Conservation (phyloP, 2,888 invertebrate genomes). For the Pycnomerus fuliginosus region DNA sequence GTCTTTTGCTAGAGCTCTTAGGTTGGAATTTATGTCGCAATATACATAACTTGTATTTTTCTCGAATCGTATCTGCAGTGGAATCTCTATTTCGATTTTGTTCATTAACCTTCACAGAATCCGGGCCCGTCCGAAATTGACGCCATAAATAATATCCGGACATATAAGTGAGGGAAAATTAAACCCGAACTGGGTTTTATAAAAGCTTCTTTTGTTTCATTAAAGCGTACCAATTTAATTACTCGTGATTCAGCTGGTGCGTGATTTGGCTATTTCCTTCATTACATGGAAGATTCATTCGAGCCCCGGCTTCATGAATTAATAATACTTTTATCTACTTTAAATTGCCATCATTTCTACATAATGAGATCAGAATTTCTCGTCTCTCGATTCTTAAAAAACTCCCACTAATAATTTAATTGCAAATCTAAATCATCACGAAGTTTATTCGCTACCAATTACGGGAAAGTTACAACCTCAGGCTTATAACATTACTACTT, state of each 20-base stretch:
- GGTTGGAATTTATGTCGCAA: constrained; percentile 44
- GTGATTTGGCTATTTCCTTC: constrained; percentile 26
- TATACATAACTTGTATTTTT: constrained; percentile 47
- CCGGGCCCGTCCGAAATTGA: constrained; percentile 8
- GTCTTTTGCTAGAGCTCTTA: constrained; percentile 37
- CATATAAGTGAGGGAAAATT: constrained; percentile 13
- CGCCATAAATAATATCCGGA: constrained; percentile 16
- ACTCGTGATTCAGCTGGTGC: constrained; percentile 24
- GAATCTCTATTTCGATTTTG: too few species aligned
- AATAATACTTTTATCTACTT: constrained; percentile 30
- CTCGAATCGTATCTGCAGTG: constrained; percentile 31
- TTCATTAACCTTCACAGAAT: too few species aligned
- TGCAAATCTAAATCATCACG: too few species aligned
- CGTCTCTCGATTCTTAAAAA: too few species aligned
- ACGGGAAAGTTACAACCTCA: too few species aligned
- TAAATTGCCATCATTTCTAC: constrained; percentile 29
- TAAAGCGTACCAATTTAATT: constrained; percentile 22
- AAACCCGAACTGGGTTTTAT: constrained; percentile 10
- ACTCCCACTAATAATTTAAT: too few species aligned
- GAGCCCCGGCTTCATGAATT: constrained; percentile 29
- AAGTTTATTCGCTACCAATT: too few species aligned
- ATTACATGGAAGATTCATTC: constrained; percentile 29
- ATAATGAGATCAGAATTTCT: constrained; percentile 17
- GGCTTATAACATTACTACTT: too few species aligned
- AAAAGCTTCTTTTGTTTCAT: constrained; percentile 18